Conservation (phyloP, 2,888 invertebrate species). For the Calephelis perditalis region DNA sequence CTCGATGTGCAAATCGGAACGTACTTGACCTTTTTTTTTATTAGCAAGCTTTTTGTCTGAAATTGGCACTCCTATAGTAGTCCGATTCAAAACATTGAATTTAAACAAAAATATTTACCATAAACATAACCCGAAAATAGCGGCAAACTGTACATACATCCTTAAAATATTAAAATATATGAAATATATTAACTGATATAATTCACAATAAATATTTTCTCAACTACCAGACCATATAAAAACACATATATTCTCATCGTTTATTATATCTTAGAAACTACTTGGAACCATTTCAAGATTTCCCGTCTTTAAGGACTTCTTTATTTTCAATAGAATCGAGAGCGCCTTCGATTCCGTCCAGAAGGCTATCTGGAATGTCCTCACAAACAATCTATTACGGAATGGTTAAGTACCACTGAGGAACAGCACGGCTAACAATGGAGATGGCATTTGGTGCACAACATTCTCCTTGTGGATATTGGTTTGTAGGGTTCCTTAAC, state of each 20-base stretch:
- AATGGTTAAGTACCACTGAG: slow-evolving; percentile 13
- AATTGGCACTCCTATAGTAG: too few species aligned
- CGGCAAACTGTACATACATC: too few species aligned
- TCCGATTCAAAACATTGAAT: too few species aligned
- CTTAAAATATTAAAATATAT: too few species aligned
- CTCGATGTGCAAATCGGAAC: too few species aligned
- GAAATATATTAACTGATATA: too few species aligned
- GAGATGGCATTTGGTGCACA: slow-evolving; percentile 9
- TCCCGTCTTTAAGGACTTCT: slow-evolving; percentile 6
- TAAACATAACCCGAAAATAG: too few species aligned
- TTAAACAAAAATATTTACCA: too few species aligned
- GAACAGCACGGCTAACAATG: slow-evolving; percentile 7
- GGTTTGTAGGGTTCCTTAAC: slow-evolving; percentile 1
- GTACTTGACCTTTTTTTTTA: too few species aligned
- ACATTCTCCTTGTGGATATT: slow-evolving; percentile 4
- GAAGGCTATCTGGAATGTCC: slow-evolving; percentile 6
- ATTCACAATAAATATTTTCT: too few species aligned
- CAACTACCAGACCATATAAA: too few species aligned
- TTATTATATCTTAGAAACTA: slow-evolving; percentile 5
- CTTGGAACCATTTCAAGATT: slow-evolving; percentile 8
- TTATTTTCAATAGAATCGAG: slow-evolving; percentile 9
- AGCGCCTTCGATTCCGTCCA: slow-evolving; percentile 4
- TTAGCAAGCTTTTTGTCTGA: too few species aligned
- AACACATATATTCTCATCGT: not conserved
- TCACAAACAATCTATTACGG: slow-evolving; percentile 13